Evolutionary conservation across 2,888 invertebrate genomes (phyloP).

Genomic region (Caenorhabditis doughertyi): DNA sequence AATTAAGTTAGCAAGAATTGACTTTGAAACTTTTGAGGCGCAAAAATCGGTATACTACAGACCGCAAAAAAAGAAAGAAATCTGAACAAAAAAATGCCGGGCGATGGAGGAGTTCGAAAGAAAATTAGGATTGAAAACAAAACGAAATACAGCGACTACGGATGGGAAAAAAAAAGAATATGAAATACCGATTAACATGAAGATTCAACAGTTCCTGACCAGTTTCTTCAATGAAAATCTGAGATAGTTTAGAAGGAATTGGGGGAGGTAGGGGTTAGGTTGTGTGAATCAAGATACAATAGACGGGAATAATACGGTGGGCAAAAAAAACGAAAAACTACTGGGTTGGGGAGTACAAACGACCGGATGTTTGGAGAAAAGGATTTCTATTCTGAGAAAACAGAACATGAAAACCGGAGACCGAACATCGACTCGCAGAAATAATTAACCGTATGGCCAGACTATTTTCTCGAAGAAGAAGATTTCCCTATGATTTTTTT

Average conservation of each 20-base stretch:
- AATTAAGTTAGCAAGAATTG: slow-evolving; percentile 47
- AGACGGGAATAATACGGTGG: slow-evolving; percentile 23
- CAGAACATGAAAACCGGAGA: slow-evolving; percentile 60
- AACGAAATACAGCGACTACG: slow-evolving; percentile 30
- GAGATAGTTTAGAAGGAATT: slow-evolving; percentile 44
- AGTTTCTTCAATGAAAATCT: slow-evolving; percentile 48
- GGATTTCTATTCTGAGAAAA: slow-evolving; percentile 45
- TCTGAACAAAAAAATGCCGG: slow-evolving; percentile 56
- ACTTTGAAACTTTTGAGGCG: slow-evolving; percentile 25
- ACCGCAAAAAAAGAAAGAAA: slow-evolving; percentile 56
- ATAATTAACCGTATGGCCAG: slow-evolving; percentile 54
- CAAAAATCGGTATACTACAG: slow-evolving; percentile 49
- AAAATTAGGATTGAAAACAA: slow-evolving; percentile 32
- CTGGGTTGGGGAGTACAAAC: slow-evolving; percentile 16
- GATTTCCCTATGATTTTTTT: neutral
- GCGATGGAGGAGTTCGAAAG: slow-evolving; percentile 22
- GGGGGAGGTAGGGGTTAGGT: slow-evolving; percentile 40
- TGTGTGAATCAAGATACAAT: slow-evolving; percentile 54
- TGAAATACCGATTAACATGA: slow-evolving; percentile 17
- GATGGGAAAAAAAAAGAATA: slow-evolving; percentile 5
- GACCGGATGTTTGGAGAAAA: slow-evolving; percentile 40
- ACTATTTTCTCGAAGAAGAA: slow-evolving; percentile 7
- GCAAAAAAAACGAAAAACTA: neutral
- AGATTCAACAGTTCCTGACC: slow-evolving; percentile 47
- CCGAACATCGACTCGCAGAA: slow-evolving; percentile 63